Base-by-base conservation (phyloP, 1,140 invertebrate species). In the Spodoptera frugiperda region DNA sequence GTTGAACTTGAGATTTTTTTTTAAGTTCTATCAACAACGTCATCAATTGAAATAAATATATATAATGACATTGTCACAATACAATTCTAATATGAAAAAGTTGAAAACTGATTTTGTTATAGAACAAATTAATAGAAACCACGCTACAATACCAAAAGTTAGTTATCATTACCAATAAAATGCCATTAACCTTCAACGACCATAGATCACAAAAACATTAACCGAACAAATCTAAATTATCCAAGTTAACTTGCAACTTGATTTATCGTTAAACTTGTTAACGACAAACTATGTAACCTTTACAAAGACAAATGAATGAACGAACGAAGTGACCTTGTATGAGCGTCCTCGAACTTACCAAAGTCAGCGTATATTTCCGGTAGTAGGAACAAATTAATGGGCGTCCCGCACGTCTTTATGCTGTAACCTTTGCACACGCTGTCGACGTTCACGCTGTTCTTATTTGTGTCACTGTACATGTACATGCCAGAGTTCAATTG, bases 361-460 rank as follows among this genome's bases (percentile, higher is more conserved):
- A 95, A 92, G 84, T 95, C 94, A 79, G 93, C 94, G 59, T 94
- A 92, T 53, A 96, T 95, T 68, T 95, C 94, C 33, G 97, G 96
- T 78, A 98, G 90, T 8, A 97, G 87, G 89, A 97, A 97, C 65
- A 97, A 91, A 93, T 97, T 98, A 33, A 97, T 92, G 14, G 95
- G 95, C 68, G 92, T 90, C 17, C 95, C 95, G 79, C 94, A 95
- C 46, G 89, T 93, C 68, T 91, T 93, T 12, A 95, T 84, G 81
- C 89, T 95, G 55, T 96, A 89, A 65, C 93, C 94, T 77, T 95
- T 94, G 59, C 95, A 94, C 10, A 96, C 86, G 75, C 93, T 93
- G 78, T 95, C 95, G 3, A 95, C 94, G 54, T 88, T 87, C 3
- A 91, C 68, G 5, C 89, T 84, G 48, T 94, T 94, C 57, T 88